A percentile compares a stretch with the other conserved stretches of the same genome.
These are phyloP conservation scores for Teleogryllus oceanicus DNA, from an alignment of 2,888 invertebrate species.

Conservation along the genomic window DNA sequence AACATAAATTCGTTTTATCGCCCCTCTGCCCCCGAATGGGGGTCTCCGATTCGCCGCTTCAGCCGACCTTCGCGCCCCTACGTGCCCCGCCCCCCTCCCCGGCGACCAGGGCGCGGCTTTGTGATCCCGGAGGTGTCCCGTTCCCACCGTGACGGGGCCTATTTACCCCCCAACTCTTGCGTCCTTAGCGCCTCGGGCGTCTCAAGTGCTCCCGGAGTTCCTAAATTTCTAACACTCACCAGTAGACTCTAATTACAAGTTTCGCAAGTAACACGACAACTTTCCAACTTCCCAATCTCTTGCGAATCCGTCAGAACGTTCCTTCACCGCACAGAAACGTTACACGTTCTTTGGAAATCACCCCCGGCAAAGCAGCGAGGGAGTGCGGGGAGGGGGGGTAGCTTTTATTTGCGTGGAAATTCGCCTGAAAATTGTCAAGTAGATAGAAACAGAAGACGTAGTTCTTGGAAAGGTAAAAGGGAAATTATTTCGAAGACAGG, in stretches of 20 bases:
- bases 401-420: not conserved
- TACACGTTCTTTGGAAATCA: not conserved
- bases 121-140: not conserved
- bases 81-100: too few species aligned
- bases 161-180: not conserved
- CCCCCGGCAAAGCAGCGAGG: not conserved
- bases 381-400: not conserved
- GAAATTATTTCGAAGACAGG: too few species aligned
- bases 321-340: not conserved
- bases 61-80: too few species aligned
- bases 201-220: not conserved
- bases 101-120: too few species aligned
- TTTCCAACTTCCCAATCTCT: not conserved
- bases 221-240: constrained; percentile 8
- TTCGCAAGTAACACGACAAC: constrained; percentile 10
- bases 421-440: too few species aligned
- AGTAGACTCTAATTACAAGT: constrained; percentile 10
- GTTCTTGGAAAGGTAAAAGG: too few species aligned
- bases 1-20: too few species aligned
- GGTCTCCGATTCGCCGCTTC: too few species aligned
- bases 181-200: not conserved
- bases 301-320: not conserved
- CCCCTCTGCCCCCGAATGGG: too few species aligned
- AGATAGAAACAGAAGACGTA: too few species aligned
- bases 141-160: not conserved